Conservation (phyloP, 2,113 vertebrate species). For the Nicator chloris region DNA sequence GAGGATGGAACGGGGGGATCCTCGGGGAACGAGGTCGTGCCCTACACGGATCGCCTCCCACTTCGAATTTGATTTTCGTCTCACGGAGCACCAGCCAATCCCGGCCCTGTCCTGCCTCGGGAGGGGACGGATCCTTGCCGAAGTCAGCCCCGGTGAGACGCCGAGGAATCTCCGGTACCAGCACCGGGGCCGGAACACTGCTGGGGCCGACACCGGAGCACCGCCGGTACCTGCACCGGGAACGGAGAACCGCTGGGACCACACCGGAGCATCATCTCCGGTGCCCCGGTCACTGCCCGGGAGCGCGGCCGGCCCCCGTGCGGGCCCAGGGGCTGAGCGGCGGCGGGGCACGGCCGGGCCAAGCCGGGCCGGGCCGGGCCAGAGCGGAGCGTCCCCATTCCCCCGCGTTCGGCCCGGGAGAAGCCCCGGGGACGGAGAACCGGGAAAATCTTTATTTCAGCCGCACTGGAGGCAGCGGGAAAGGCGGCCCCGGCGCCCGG, state of each 20-base stretch:
- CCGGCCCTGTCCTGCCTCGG: too few species aligned
- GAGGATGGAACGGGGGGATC: not conserved
- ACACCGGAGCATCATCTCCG: not conserved
- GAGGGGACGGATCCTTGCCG: not conserved
- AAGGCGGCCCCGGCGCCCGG: not conserved
- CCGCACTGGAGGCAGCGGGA: not conserved
- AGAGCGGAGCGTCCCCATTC: not conserved
- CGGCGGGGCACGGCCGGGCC: not conserved
- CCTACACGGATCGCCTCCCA: not conserved
- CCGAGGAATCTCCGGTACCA: not conserved
- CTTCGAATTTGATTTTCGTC: not conserved
- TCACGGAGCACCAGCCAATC: not conserved
- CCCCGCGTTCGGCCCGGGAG: not conserved
- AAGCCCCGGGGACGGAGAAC: not conserved
- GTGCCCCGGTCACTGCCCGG: not conserved
- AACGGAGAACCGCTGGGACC: not conserved
- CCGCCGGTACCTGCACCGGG: not conserved
- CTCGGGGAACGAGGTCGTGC: not conserved
- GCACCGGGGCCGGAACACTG: too few species aligned
- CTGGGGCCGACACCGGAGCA: not conserved
- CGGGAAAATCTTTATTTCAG: not conserved
- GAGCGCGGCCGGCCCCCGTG: not conserved
- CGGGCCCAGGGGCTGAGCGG: not conserved
- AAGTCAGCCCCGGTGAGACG: not conserved
- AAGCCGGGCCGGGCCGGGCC: too few species aligned